A percentile compares a stretch with the other conserved stretches of the same genome.
Conservation (phyloP, 1,140 invertebrate genomes). For the Macrosteles quadrilineatus region DNA sequence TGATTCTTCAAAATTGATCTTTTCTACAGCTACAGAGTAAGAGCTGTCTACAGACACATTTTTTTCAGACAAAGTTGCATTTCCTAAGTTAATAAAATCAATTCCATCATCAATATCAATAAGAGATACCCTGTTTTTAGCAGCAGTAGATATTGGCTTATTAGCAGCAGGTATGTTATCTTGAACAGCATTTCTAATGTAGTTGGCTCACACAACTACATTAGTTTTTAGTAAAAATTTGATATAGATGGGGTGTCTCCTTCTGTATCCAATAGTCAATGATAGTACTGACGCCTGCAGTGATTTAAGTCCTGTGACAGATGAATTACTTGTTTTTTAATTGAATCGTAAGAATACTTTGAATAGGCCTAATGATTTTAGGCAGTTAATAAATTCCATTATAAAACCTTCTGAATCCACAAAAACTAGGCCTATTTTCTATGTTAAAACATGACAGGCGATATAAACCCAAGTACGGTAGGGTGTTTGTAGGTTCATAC, state of each 20-base stretch:
- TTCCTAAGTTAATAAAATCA: not conserved
- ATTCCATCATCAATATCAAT: not conserved
- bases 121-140: not conserved
- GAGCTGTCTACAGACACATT: not conserved
- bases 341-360: too few relatives aligned
- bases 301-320: not conserved
- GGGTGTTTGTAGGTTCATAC: too few relatives aligned
- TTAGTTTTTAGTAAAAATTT: not conserved
- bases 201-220: too few relatives aligned
- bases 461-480: too few relatives aligned
- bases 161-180: conserved; percentile 13
- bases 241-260: too few relatives aligned
- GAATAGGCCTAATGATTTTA: too few relatives aligned
- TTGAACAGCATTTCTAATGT: not conserved
- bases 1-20: too few relatives aligned
- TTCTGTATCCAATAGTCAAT: too few relatives aligned
- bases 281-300: not conserved
- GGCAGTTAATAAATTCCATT: too few relatives aligned
- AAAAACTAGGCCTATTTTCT: too few relatives aligned
- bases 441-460: too few relatives aligned
- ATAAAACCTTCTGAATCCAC: too few relatives aligned
- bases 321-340: not conserved
- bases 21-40: not conserved
- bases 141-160: not conserved
- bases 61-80: not conserved